Evolutionary conservation across 2,888 invertebrate genomes (phyloP).

Genomic region (Pseudococcus viburni): DNA sequence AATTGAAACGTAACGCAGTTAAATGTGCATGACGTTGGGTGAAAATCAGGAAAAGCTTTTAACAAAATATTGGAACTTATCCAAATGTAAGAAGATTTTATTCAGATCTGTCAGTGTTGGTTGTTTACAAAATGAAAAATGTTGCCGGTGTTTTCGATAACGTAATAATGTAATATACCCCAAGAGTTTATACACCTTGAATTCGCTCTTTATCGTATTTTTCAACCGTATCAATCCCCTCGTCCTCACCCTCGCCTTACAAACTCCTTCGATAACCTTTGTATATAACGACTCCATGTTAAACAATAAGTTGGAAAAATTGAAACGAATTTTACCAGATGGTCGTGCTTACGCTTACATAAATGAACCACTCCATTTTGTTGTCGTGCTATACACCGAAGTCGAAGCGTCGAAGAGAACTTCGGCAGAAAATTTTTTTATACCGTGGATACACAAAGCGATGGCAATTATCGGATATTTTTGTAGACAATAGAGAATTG

Average conservation of each 20-base stretch:
- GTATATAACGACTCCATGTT: background rate
- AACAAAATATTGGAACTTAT: slow-evolving; percentile 50
- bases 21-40: slow-evolving; percentile 36
- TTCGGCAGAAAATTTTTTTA: background rate
- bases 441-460: slow-evolving; percentile 5
- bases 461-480: slow-evolving; percentile 36
- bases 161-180: slow-evolving; percentile 48
- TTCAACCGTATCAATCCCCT: background rate
- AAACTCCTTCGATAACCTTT: background rate
- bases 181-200: slow-evolving; percentile 26
- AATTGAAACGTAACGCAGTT: slow-evolving; percentile 40
- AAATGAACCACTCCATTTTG: background rate
- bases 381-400: background rate
- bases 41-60: slow-evolving; percentile 54
- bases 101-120: slow-evolving; percentile 53
- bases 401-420: background rate
- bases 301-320: slow-evolving; percentile 5
- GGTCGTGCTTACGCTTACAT: background rate
- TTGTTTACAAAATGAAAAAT: slow-evolving; percentile 50
- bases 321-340: slow-evolving; percentile 5
- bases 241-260: background rate
- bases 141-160: slow-evolving; percentile 47
- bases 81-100: slow-evolving; percentile 52
- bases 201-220: slow-evolving; percentile 6
- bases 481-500: slow-evolving; percentile 42